Evolutionary conservation across 2,888 invertebrate species (phyloP).

Genomic region (Amblyteles armatorius): DNA sequence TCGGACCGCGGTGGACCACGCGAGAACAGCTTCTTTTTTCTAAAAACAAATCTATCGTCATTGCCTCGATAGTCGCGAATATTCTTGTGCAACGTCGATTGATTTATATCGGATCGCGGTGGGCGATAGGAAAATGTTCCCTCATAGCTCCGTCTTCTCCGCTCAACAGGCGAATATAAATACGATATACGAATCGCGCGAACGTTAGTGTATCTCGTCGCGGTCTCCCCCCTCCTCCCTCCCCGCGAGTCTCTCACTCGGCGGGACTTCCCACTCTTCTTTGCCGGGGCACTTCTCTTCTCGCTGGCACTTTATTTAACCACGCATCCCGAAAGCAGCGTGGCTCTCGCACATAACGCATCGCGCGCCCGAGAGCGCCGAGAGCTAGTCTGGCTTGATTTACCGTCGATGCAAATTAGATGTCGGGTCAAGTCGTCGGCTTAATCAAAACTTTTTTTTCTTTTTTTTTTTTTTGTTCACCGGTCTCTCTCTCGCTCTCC

Average conservation of each 20-base stretch:
- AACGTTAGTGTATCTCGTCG: constrained; percentile 49
- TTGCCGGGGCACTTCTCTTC: constrained; percentile 62
- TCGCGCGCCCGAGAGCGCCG: constrained; percentile 44
- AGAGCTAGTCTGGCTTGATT: constrained; percentile 70
- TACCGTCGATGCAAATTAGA: constrained; percentile 74
- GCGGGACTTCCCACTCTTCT: constrained; percentile 64
- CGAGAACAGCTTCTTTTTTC: neutral
- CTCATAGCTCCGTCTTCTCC: constrained; percentile 53
- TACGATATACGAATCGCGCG: constrained; percentile 53
- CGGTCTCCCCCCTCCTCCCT: constrained; percentile 30
- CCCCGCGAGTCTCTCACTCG: constrained; percentile 46
- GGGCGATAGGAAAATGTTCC: constrained; percentile 56
- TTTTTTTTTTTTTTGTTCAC: constrained; percentile 20
- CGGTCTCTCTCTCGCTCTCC: constrained; percentile 25
- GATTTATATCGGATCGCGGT: constrained; percentile 34
- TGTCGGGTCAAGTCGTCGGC: constrained; percentile 74
- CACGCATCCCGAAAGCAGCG: constrained; percentile 68
- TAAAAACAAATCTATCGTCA: neutral
- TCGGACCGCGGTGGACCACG: neutral
- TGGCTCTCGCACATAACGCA: constrained; percentile 62
- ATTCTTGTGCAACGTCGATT: neutral
- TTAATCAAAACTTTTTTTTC: constrained; percentile 72
- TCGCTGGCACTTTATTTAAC: constrained; percentile 69
- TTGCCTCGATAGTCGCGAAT: neutral
- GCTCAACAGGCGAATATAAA: constrained; percentile 59